These are phyloP conservation scores for Oscheius sp. DNA, from an alignment of 2,888 invertebrate genomes.

Conservation along the genomic window DNA sequence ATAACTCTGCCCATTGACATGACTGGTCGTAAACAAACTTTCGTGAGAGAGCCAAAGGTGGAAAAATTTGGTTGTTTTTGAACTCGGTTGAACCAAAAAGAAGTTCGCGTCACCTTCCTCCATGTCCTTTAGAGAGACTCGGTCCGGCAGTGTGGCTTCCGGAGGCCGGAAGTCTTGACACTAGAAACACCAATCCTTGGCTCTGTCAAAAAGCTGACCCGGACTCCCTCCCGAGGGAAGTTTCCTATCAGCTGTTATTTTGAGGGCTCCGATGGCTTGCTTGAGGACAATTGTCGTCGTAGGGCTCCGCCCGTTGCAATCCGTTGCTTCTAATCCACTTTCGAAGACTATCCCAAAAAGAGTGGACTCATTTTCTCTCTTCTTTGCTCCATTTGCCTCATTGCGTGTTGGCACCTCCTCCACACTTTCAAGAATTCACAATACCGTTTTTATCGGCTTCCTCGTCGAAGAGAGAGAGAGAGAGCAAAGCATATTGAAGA, in stretches of 20 bases:
- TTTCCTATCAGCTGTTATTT: slow-evolving; percentile 28
- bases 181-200: neutral
- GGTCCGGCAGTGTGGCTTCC: neutral
- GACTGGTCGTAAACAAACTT: too few species aligned
- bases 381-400: neutral
- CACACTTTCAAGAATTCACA: too few species aligned
- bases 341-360: neutral
- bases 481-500: too few species aligned
- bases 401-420: neutral
- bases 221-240: neutral
- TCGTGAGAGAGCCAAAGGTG: too few species aligned
- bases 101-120: neutral
- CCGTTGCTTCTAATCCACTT: neutral
- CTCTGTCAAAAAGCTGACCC: neutral
- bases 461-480: neutral
- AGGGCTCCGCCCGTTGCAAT: neutral
- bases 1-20: too few species aligned
- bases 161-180: slow-evolving; percentile 1
- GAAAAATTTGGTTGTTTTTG: neutral
- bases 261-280: neutral
- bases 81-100: neutral
- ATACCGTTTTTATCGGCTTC: neutral
- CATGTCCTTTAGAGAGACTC: neutral
- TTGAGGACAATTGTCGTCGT: neutral
- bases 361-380: neutral